These are phyloP conservation scores for Homarus gammarus DNA, from an alignment of 2,888 invertebrate species.

Conservation along the genomic window DNA sequence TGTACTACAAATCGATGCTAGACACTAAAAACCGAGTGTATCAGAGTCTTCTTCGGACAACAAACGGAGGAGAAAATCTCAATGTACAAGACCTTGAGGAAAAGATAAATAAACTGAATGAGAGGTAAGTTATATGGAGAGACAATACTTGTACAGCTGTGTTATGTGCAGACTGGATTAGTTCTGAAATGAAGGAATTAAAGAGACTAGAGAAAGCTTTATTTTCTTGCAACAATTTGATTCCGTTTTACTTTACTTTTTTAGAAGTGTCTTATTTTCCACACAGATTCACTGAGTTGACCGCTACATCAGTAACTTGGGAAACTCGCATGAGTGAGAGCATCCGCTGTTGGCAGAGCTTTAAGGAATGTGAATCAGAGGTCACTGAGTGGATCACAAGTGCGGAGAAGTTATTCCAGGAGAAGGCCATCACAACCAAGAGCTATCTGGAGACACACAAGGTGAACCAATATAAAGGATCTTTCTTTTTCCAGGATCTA, in stretches of 20 bases:
- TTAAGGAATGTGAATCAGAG: constrained; percentile 87
- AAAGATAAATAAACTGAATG: constrained; percentile 89
- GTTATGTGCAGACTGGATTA: too few relatives aligned
- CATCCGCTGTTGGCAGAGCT: constrained; percentile 90
- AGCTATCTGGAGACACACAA: constrained; percentile 91
- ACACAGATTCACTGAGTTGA: constrained; percentile 1
- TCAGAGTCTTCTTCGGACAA: constrained; percentile 89
- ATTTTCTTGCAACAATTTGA: too few relatives aligned
- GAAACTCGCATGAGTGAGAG: constrained; percentile 85
- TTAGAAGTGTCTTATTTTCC: not conserved
- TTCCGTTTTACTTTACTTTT: not conserved
- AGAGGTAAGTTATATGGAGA: constrained; percentile 84
- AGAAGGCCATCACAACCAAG: constrained; percentile 88
- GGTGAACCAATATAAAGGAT: constrained; percentile 76
- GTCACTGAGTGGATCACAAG: constrained; percentile 92
- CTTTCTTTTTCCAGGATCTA: too few relatives aligned
- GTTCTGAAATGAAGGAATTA: too few relatives aligned
- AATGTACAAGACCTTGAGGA: constrained; percentile 85
- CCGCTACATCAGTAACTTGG: constrained; percentile 65
- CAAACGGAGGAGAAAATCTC: constrained; percentile 87
- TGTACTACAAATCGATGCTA: constrained; percentile 95
- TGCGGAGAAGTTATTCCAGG: constrained; percentile 89
- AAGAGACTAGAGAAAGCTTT: too few relatives aligned
- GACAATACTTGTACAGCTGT: too few relatives aligned
- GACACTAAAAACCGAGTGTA: constrained; percentile 97